Evolutionary conservation across 2,797 vertebrate genomes (phyloP).

Genomic region (Harpia harpyja): DNA sequence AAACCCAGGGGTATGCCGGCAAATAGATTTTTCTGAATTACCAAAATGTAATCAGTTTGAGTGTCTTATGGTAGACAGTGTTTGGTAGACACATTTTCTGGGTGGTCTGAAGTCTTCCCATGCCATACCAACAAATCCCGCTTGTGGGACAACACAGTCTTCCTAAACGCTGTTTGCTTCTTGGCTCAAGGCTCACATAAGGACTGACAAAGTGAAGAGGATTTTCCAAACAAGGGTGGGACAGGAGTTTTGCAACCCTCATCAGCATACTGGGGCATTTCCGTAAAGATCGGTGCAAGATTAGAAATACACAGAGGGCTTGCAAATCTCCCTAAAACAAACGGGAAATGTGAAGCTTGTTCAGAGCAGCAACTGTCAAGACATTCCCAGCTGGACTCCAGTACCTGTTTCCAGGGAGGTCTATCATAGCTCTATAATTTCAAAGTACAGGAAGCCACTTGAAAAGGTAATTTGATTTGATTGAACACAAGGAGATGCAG

Average conservation of each 20-base stretch:
- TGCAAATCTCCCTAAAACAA: not conserved
- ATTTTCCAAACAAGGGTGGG: not conserved
- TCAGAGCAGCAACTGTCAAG: not conserved
- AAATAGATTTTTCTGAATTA: not conserved
- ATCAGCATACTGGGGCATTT: not conserved
- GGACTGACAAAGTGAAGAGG: not conserved
- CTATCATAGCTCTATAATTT: not conserved
- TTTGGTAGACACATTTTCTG: not conserved
- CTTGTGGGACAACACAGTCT: not conserved
- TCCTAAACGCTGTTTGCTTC: not conserved
- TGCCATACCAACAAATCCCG: not conserved
- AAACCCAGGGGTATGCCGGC: not conserved
- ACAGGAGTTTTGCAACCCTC: not conserved
- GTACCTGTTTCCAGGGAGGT: not conserved
- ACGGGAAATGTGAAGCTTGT: not conserved
- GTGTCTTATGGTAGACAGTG: not conserved
- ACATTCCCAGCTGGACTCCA: not conserved
- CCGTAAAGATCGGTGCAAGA: not conserved
- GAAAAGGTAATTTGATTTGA: constrained; percentile 31
- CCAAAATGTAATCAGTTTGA: not conserved
- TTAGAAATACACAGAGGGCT: not conserved
- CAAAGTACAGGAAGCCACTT: not conserved
- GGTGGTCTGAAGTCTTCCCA: not conserved
- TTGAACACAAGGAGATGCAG: not conserved
- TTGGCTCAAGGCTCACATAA: not conserved